phyloP scores from a whole-genome alignment of 2,888 invertebrate genomes.

The Aradus depressus region DNA sequence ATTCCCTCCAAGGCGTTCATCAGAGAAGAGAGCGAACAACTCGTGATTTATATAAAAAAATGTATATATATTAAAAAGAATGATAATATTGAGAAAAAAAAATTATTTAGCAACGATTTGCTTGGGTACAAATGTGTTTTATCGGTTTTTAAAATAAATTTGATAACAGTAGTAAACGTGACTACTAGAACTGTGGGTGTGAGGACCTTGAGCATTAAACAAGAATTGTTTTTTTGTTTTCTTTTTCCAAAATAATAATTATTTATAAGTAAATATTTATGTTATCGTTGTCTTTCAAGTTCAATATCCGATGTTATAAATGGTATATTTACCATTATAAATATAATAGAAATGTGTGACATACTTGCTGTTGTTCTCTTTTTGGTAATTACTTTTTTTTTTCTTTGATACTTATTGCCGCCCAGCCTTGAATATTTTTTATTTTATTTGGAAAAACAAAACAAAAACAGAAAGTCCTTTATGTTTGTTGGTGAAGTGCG shows the following conservation, averaged over 20 bases:
- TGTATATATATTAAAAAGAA: background rate
- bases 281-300: too few relatives aligned
- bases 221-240: conserved; percentile 9
- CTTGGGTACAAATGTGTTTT: conserved; percentile 17
- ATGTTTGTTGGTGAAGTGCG: conserved; percentile 24
- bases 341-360: too few relatives aligned
- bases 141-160: conserved; percentile 9
- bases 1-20: conserved; percentile 23
- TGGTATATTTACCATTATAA: too few relatives aligned
- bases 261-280: conserved; percentile 9
- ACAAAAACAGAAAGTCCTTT: conserved; percentile 21
- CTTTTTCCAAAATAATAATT: background rate
- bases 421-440: too few relatives aligned
- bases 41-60: conserved; percentile 2
- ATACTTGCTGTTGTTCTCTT: too few relatives aligned
- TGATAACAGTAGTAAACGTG: conserved; percentile 5
- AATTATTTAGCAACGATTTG: conserved; percentile 17
- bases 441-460: too few relatives aligned
- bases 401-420: too few relatives aligned
- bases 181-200: conserved; percentile 9
- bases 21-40: conserved; percentile 5
- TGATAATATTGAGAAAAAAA: background rate
- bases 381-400: too few relatives aligned
- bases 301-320: too few relatives aligned
- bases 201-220: conserved; percentile 8